Conservation (phyloP, 2,888 invertebrate genomes). For the Rhagium mordax region DNA sequence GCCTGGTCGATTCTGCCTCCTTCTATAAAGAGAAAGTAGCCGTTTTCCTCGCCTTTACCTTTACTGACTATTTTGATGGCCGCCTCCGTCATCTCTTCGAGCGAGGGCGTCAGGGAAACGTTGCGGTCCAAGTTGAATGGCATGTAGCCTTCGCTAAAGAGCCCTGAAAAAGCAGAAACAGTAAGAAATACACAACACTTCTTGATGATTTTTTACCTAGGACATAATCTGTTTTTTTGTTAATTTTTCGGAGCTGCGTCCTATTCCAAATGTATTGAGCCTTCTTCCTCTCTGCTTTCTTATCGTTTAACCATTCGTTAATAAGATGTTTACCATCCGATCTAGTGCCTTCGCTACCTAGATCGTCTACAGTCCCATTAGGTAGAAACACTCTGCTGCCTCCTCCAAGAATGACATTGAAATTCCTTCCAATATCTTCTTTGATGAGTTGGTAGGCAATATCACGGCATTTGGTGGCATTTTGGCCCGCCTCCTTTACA, state of each 20-base stretch:
- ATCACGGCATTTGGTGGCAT: constrained; percentile 74
- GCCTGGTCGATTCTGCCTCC: constrained; percentile 85
- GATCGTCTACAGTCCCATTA: constrained; percentile 70
- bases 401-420: constrained; percentile 86
- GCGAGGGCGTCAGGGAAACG: constrained; percentile 75
- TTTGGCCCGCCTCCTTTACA: constrained; percentile 71
- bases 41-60: constrained; percentile 70
- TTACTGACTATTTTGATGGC: constrained; percentile 81
- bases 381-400: constrained; percentile 80
- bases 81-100: constrained; percentile 86
- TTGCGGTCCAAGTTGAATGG: constrained; percentile 78
- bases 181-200: too few species aligned
- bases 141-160: constrained; percentile 62
- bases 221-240: constrained; percentile 50
- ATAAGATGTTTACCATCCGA: constrained; percentile 79
- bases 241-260: constrained; percentile 71
- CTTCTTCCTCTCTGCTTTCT: constrained; percentile 50
- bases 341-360: constrained; percentile 73
- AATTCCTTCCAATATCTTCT: constrained; percentile 76
- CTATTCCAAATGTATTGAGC: constrained; percentile 74
- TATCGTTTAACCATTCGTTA: constrained; percentile 77
- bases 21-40: constrained; percentile 86
- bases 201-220: constrained; percentile 54
- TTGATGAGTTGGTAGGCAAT: constrained; percentile 83
- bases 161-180: constrained; percentile 51